Evolutionary conservation across 2,113 vertebrate species (phyloP), one percentile per base, ranked within the genome.

Genomic region (Chroicocephalus ridibundus): DNA sequence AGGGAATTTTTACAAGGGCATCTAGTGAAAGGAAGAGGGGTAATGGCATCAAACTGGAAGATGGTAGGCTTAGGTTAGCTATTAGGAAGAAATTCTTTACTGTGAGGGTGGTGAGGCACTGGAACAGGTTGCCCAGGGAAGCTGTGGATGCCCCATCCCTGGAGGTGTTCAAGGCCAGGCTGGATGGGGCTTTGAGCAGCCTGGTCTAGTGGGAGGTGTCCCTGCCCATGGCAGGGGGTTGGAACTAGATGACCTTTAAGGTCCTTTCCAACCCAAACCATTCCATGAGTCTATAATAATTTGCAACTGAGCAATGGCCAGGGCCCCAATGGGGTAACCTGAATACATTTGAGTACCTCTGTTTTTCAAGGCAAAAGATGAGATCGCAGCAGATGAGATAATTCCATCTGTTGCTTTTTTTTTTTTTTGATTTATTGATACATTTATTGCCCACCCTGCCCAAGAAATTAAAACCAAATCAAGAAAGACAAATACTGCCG

Each of bases 261-360:
- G 14, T 66, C 42, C 64, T 31, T 34, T 66, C 42, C 42, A 46
- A 66, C 40, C 9, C 14, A 21, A 42, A 31, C 18, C 20, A 34
- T 44, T 32, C 42, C 22, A 11, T 44, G 15, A 27, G 18, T 26
- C 36, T 27, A 40, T 27, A 3, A 32, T 32, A 44, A 47, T 61
- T 42, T 65, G 44, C 34, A 36, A 0, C n/a, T 36, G 24, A 68
- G 14, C 11, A 17, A 29, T 47, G 46, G 24, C 34, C 38, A 47
- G 58, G 21, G 11, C 24, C 46, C 34, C 38, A 13, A 0, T 0
- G 1, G 24, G 5, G 26, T 55, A 32, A 21, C 72, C 32, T 46
- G 38, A 51, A 4, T 42, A 15, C 44, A 31, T 57, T 9, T 14
- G 13, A 71, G 17, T 78, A 31, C 7, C 18, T 84, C 32, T 24